A percentile compares a stretch with the other conserved stretches of the same genome.
Conservation (phyloP, 64 coral and sea anemone species). For the Dendronephthya gigantea region DNA sequence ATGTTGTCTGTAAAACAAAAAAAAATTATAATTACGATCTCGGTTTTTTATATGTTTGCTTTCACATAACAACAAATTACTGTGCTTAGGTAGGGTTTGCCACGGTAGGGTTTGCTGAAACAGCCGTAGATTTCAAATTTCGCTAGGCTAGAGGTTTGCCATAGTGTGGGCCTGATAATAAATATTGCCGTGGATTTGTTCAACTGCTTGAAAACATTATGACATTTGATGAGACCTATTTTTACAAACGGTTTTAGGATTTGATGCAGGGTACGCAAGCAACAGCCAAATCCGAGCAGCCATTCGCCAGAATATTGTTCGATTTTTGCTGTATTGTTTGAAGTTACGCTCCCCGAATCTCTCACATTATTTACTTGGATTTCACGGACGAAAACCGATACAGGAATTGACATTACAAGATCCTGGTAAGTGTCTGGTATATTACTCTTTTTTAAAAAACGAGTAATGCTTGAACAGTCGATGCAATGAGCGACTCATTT, state of each 20-base stretch:
- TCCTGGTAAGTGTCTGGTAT: constrained; percentile 48
- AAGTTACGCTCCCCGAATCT: constrained; percentile 61
- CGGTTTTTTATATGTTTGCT: too few species aligned
- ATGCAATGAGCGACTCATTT: too few species aligned
- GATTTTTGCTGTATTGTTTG: constrained; percentile 66
- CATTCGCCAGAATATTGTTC: constrained; percentile 73
- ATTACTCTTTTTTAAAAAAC: neutral
- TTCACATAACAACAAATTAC: too few species aligned
- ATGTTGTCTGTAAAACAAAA: too few species aligned
- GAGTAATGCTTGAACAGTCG: neutral
- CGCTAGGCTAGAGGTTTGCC: too few species aligned
- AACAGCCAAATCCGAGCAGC: constrained; percentile 67
- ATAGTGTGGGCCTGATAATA: too few species aligned
- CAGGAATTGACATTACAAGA: constrained; percentile 71
- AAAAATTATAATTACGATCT: too few species aligned
- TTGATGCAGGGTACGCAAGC: constrained; percentile 53
- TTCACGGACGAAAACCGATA: constrained; percentile 65
- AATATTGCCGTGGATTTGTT: too few species aligned
- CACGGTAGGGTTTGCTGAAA: too few species aligned
- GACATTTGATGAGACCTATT: too few species aligned
- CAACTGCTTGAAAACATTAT: neutral
- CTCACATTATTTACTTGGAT: constrained; percentile 80
- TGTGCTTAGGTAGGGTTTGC: too few species aligned
- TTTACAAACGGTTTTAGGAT: constrained; percentile 31
- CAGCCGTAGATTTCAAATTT: too few species aligned